Evolutionary conservation across 1,140 invertebrate species (phyloP), one percentile per base, ranked within the genome.

Genomic region (Octopus bimaculoides): DNA sequence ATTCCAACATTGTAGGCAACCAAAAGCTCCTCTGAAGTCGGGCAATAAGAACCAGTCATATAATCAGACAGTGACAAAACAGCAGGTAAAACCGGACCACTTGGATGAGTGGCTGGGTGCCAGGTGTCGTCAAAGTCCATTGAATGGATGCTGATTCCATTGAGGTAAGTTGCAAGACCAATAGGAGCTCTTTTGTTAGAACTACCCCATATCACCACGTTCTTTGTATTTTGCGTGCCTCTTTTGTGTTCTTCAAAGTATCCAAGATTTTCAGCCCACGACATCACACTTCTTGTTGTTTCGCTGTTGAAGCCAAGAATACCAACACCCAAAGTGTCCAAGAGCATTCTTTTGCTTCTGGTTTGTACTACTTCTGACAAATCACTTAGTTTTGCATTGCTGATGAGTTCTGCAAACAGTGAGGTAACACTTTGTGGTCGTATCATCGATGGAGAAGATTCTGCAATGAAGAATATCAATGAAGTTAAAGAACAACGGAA

Each of bases 81-180:
- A 0, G 86, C 83, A 4, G 86, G 84, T n/a, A 87, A 82, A 41
- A 86, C 85, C 6, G 86, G 85, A 0, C 85, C 84, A 80, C 85
- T 86, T 0, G 86, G 86, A 54, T 87, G 86, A 7, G 86, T 87
- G 17, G 86, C 84, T 54, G 86, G 86, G 69, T 85, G 82, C 86
- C 86, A 87, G 0, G 86, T 87, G 78, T 87, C 86, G 66, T 87
- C 86, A 81, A 86, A 86, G 75, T 87, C 86, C 86, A 87, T 87
- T 17, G 86, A 82, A 75, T 87, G 86, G 54, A 83, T 82, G 78
- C 84, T 87, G 17, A 83, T 78, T 10, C 85, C 86, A 78, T 87
- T 87, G 26, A 87, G 78, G 75, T 80, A 86, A 12, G 85, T 85
- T 4, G 86, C 85, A 78, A 84, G 83, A 4, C 82, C 77, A n/a